Percentiles rank a stretch among this genome's conserved stretches.
phyloP scores from a whole-genome alignment of 2,113 vertebrate genomes.

The Ciconia stormi region DNA sequence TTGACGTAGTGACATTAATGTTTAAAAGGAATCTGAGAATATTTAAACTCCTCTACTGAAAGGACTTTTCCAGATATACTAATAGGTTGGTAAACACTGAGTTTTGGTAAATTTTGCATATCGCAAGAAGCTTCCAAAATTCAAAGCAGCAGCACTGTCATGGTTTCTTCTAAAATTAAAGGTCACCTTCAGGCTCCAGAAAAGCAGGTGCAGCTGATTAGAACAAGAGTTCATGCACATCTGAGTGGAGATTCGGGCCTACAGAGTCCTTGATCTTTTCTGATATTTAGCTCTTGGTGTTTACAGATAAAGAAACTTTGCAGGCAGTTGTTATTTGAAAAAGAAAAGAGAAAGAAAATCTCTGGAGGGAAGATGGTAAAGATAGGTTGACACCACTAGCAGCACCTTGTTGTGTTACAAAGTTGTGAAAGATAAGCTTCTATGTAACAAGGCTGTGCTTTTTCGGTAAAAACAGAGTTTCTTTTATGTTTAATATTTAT shows the following conservation, averaged over 20 bases:
- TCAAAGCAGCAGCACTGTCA: background rate
- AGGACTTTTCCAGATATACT: background rate
- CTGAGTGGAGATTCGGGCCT: background rate
- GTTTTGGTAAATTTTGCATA: background rate
- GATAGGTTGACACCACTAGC: background rate
- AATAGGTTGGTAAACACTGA: background rate
- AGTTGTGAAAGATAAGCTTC: background rate
- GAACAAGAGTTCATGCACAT: background rate
- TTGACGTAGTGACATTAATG: background rate
- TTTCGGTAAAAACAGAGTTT: background rate
- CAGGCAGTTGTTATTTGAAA: background rate
- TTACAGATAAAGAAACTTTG: background rate
- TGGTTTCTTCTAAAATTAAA: conserved; percentile 6
- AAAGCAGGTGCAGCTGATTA: background rate
- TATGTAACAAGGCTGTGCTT: background rate
- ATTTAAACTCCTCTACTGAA: background rate
- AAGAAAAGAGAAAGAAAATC: background rate
- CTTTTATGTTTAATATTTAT: background rate
- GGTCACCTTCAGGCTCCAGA: conserved; percentile 6
- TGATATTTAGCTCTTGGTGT: background rate
- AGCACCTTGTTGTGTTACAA: background rate
- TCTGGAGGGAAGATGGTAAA: background rate
- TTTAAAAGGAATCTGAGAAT: background rate
- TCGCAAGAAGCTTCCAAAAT: background rate
- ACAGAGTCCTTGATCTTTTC: background rate